Percentiles rank a stretch among this genome's conserved stretches.
These are phyloP conservation scores for Anableps anableps DNA, from an alignment of 2,797 vertebrate genomes.

Conservation along the genomic window DNA sequence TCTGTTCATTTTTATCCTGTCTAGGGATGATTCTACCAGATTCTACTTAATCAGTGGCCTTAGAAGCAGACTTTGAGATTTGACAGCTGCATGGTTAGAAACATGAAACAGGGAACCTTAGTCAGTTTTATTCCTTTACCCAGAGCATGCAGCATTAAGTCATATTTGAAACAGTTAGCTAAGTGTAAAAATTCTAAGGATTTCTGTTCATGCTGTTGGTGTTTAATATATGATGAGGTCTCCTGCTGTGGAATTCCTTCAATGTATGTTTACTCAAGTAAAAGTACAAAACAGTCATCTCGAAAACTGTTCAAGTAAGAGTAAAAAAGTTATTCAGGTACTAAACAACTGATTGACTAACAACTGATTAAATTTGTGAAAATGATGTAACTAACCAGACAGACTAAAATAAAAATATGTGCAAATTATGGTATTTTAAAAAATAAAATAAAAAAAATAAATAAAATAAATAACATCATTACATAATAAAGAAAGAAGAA, in stretches of 20 bases:
- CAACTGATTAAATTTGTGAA: too few species aligned
- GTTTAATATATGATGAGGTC: not conserved
- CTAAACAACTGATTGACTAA: too few species aligned
- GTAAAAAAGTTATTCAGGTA: too few species aligned
- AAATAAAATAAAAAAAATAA: not conserved
- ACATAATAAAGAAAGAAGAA: not conserved
- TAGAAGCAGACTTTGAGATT: not conserved
- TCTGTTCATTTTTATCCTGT: not conserved
- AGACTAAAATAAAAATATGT: not conserved
- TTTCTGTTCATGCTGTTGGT: not conserved
- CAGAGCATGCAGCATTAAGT: not conserved
- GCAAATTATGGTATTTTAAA: not conserved
- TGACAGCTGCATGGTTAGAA: not conserved
- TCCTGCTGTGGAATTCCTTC: not conserved
- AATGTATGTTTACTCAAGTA: not conserved
- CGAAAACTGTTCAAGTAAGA: too few species aligned
- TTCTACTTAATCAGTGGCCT: not conserved
- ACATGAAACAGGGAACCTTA: not conserved
- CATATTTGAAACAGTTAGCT: not conserved
- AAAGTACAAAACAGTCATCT: not conserved
- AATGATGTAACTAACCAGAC: too few species aligned
- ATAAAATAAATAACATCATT: not conserved
- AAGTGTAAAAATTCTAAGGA: not conserved
- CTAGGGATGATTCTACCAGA: not conserved
- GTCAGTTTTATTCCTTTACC: not conserved